These are phyloP conservation scores for Limnephilus auricula DNA, from an alignment of 2,888 invertebrate species.

Conservation along the genomic window DNA sequence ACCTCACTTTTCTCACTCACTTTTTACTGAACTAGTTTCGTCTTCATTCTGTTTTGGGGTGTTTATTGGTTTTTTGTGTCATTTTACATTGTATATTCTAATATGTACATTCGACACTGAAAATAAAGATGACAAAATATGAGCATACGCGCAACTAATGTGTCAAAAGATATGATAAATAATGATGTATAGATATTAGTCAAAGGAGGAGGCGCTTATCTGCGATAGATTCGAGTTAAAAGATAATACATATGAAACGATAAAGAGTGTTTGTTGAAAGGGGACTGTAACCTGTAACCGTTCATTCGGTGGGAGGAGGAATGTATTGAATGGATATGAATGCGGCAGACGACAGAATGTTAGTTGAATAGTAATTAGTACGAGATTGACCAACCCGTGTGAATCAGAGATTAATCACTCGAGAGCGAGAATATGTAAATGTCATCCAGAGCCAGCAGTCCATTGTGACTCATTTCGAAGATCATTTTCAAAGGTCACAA, in stretches of 20 bases:
- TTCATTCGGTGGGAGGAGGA: not conserved
- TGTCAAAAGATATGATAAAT: slow-evolving; percentile 18
- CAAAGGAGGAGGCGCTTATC: slow-evolving; percentile 42
- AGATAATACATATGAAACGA: slow-evolving; percentile 28
- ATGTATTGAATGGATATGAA: slow-evolving; percentile 35
- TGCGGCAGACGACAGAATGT: slow-evolving; percentile 48
- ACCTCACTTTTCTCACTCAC: slow-evolving; percentile 39
- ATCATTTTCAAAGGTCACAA: slow-evolving; percentile 57
- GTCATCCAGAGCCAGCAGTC: slow-evolving; percentile 31
- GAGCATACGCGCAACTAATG: not conserved
- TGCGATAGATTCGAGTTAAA: slow-evolving; percentile 15
- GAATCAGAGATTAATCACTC: slow-evolving; percentile 59
- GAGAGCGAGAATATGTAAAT: slow-evolving; percentile 51
- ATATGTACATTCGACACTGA: slow-evolving; percentile 24
- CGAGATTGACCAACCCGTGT: slow-evolving; percentile 57
- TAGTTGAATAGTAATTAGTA: slow-evolving; percentile 50
- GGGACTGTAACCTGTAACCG: not conserved
- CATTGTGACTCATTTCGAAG: slow-evolving; percentile 53
- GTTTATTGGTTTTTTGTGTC: slow-evolving; percentile 15
- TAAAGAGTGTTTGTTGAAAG: slow-evolving; percentile 14
- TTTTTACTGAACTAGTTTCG: slow-evolving; percentile 14
- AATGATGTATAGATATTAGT: slow-evolving; percentile 17
- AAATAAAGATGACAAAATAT: slow-evolving; percentile 21
- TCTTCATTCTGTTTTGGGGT: slow-evolving; percentile 20
- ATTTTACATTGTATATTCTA: slow-evolving; percentile 16